Conservation (phyloP, 2,113 vertebrate species). For the Dipodomys ordii region DNA sequence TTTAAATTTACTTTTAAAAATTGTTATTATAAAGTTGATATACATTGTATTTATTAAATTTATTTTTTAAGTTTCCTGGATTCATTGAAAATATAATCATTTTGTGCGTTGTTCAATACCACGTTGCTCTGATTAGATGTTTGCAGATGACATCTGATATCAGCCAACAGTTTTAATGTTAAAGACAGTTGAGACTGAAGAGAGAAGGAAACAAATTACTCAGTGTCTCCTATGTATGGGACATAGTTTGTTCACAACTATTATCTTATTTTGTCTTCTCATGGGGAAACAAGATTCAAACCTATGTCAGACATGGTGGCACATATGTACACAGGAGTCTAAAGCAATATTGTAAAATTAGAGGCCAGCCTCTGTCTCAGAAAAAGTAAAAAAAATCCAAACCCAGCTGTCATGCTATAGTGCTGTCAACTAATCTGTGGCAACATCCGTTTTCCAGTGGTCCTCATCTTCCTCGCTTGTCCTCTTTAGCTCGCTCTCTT, state of each 20-base stretch:
- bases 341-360: too few species aligned
- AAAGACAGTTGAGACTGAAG: background rate
- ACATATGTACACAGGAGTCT: too few species aligned
- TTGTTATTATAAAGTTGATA: too few species aligned
- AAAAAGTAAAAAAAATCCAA: background rate
- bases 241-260: background rate
- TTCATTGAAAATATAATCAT: constrained; percentile 13
- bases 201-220: background rate
- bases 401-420: background rate
- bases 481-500: background rate
- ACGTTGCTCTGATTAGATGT: background rate
- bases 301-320: too few species aligned
- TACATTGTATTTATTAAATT: background rate
- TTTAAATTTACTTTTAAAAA: too few species aligned
- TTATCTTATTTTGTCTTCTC: background rate
- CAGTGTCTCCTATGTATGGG: background rate
- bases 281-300: background rate
- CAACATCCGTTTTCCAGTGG: background rate
- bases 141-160: background rate
- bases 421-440: background rate
- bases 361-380: background rate
- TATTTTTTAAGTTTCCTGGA: background rate
- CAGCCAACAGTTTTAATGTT: background rate
- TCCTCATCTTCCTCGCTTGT: background rate
- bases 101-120: background rate